Evolutionary conservation across 2,888 invertebrate species (phyloP).

Genomic region (Drosophila eohydei): DNA sequence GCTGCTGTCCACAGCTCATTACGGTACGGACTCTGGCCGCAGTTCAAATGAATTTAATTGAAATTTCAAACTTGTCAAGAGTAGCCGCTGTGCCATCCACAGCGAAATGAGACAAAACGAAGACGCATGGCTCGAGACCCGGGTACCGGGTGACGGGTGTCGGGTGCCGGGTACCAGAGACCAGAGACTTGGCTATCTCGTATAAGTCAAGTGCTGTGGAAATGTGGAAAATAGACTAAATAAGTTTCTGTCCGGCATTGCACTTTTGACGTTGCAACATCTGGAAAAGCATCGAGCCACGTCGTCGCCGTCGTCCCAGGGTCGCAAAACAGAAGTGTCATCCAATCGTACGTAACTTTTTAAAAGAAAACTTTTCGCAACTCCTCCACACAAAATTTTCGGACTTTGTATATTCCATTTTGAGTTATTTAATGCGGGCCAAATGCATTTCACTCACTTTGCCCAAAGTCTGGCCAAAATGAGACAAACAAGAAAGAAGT

Average conservation of each 20-base stretch:
- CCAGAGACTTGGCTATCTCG: conserved; percentile 8
- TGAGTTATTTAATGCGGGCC: conserved; percentile 61
- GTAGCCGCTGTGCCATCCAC: conserved; percentile 44
- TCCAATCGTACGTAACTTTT: conserved; percentile 76
- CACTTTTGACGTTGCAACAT: conserved; percentile 78
- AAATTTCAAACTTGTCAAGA: conserved; percentile 82
- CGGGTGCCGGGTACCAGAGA: conserved; percentile 1
- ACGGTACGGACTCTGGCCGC: conserved; percentile 65
- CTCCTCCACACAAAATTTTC: conserved; percentile 25
- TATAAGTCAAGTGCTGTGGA: conserved; percentile 63
- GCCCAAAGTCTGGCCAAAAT: conserved; percentile 29
- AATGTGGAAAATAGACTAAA: conserved; percentile 71
- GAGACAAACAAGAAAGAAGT: conserved; percentile 35
- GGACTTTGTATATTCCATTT: conserved; percentile 53
- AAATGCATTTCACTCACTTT: conserved; percentile 48
- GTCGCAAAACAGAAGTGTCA: conserved; percentile 67
- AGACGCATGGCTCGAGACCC: conserved; percentile 50
- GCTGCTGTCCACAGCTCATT: conserved; percentile 64
- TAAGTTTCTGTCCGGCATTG: conserved; percentile 66
- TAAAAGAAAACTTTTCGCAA: conserved; percentile 75
- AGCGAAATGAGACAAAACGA: conserved; percentile 57
- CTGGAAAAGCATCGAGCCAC: conserved; percentile 55
- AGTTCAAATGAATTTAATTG: conserved; percentile 82
- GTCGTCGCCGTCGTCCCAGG: conserved; percentile 13
- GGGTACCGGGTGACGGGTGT: conserved; percentile 10